phyloP scores from a whole-genome alignment of 2,113 vertebrate genomes.

The Epinephelus moara region DNA sequence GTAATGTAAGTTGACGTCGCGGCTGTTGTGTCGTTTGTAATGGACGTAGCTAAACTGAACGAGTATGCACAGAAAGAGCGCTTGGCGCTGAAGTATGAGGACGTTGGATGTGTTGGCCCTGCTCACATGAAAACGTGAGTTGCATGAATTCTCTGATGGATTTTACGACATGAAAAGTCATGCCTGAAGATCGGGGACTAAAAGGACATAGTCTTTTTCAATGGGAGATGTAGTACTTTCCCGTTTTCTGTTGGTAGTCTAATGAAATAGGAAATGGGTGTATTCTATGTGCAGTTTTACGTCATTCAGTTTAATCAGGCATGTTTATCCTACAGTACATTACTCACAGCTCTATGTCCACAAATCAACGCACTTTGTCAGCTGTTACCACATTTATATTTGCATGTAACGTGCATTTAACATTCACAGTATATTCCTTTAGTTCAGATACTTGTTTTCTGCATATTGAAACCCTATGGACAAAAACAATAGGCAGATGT shows the following conservation, averaged over 20 bases:
- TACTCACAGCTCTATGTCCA: not conserved
- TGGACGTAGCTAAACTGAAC: conserved; percentile 73
- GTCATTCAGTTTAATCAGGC: not conserved
- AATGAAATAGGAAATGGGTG: not conserved
- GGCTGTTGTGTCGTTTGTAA: not conserved
- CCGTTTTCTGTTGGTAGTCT: too few relatives aligned
- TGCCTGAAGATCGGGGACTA: not conserved
- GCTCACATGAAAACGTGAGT: conserved; percentile 80
- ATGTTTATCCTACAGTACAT: not conserved
- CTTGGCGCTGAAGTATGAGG: conserved; percentile 38
- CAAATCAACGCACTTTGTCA: not conserved
- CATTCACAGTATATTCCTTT: not conserved
- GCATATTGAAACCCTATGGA: too few relatives aligned
- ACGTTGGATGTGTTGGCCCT: conserved; percentile 62
- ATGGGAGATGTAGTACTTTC: too few relatives aligned
- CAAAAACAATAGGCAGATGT: not conserved
- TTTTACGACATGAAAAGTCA: not conserved
- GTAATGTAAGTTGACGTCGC: not conserved
- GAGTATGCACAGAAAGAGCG: conserved; percentile 46
- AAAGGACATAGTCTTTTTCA: too few relatives aligned
- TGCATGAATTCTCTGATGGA: rapidly evolving
- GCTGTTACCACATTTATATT: not conserved
- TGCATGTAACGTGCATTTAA: not conserved
- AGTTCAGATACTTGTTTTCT: not conserved
- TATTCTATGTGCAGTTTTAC: not conserved